Base-by-base conservation (phyloP, 2,113 vertebrate species). In the Ciconia stormi region DNA sequence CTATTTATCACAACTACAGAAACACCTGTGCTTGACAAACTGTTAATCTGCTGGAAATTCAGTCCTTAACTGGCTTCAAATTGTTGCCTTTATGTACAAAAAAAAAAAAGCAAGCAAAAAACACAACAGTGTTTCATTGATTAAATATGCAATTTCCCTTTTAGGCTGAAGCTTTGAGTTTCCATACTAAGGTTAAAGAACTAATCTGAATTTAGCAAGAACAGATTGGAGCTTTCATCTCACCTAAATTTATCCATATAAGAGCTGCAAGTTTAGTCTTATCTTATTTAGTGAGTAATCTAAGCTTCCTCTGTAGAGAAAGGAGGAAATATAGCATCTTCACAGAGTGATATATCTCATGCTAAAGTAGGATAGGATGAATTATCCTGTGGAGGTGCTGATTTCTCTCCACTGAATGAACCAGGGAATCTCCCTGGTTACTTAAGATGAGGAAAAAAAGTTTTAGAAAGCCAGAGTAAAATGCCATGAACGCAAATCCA, bases 1-100 rank as follows among this genome's bases (percentile, higher is more conserved):
- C 14, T 71, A 63, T 97, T 97, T 92, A 95, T 96, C 80, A 95
- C 44, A 95, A 88, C 95, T 96, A 94, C 23, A 82, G 65, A 93
- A 97, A 90, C 67, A 96, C 9, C 19, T 53, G 67, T 80, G 44
- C 15, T 81, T 56, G 77, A 27, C 20, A 83, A 61, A 72, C 26
- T 77, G 25, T 23, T 76, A 49, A 83, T n/a, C 30, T 72, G 42
- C 11, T 67, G 27, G 77, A 92, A 92, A 65, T 74, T 26, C 42
- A 61, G 30, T 38, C 7, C 5, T 46, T 82, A 58, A 44, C 2
- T 26, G 18, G 3, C 18, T 72, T 89, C 16, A 72, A 69, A 81
- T 59, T 40, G 2, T 34, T 78, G 8, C 29, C 2, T 46, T 88
- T 21, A 47, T 16, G 0, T 6, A 47, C 2, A 17, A 1, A 5